Percentiles rank a stretch among this genome's conserved stretches.
These are phyloP conservation scores for Sus cebifrons DNA, from an alignment of 2,797 vertebrate species.

Conservation along the genomic window DNA sequence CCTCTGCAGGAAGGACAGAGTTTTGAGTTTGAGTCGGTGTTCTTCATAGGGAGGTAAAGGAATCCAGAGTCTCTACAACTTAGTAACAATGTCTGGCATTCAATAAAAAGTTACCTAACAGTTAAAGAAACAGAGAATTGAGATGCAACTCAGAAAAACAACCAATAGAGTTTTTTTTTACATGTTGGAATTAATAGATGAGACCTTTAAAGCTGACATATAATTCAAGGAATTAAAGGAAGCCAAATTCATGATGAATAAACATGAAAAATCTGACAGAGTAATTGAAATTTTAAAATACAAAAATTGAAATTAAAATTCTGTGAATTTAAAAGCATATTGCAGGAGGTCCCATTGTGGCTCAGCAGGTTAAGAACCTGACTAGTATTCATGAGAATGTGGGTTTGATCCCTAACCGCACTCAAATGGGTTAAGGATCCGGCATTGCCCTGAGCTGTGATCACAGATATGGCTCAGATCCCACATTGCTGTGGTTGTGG, in stretches of 20 bases:
- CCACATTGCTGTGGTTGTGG: no score
- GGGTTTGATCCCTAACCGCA: no score
- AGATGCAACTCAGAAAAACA: neutral
- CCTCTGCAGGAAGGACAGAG: neutral
- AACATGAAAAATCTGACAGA: neutral
- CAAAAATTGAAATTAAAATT: conserved; percentile 32
- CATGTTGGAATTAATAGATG: neutral
- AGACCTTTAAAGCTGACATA: neutral
- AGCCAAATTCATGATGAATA: neutral
- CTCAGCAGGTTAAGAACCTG: no score
- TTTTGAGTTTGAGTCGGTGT: neutral
- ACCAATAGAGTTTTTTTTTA: neutral
- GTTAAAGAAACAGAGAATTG: conserved; percentile 4
- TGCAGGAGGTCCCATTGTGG: neutral
- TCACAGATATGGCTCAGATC: no score
- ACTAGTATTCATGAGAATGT: no score
- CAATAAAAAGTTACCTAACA: neutral
- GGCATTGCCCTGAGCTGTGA: no score
- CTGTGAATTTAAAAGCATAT: neutral
- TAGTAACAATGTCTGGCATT: neutral
- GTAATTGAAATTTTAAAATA: neutral
- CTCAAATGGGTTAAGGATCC: no score
- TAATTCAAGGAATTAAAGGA: neutral
- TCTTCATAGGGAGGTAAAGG: neutral
- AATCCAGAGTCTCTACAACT: neutral